Percentiles rank a stretch among this genome's conserved stretches.
phyloP scores from a whole-genome alignment of 2,797 vertebrate genomes.

The Tinamus major region DNA sequence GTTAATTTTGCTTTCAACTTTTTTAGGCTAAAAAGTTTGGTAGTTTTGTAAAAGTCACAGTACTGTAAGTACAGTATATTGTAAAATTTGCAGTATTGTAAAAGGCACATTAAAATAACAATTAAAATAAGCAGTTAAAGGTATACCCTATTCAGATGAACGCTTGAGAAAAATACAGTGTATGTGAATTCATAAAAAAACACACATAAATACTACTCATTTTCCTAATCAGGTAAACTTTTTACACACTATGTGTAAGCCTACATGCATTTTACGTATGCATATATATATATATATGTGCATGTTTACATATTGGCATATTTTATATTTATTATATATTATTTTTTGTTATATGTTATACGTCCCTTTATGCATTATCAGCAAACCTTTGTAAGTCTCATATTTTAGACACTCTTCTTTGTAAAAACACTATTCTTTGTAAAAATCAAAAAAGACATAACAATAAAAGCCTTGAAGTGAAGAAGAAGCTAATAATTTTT shows the following conservation, averaged over 20 bases:
- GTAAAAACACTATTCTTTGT: not conserved
- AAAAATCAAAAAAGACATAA: not conserved
- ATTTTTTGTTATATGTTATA: too few species aligned
- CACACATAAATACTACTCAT: accelerated
- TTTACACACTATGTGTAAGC: not conserved
- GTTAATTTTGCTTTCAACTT: not conserved
- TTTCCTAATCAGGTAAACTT: not conserved
- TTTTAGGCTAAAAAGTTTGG: not conserved
- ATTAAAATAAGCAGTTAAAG: not conserved
- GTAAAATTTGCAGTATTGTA: not conserved
- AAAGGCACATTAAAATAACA: not conserved
- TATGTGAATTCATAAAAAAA: not conserved
- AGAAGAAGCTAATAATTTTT: not conserved
- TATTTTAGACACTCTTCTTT: not conserved
- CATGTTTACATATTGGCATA: too few species aligned
- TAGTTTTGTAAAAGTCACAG: too few species aligned
- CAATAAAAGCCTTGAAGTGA: not conserved
- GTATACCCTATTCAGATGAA: not conserved
- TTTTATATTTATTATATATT: too few species aligned
- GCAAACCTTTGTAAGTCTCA: not conserved
- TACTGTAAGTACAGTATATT: too few species aligned
- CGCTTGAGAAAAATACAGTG: not conserved
- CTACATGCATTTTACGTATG: too few species aligned
- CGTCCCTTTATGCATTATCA: too few species aligned
- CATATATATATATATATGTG: too few species aligned